Base-by-base conservation (phyloP, 1,140 invertebrate species). In the Ceratina japonica region DNA sequence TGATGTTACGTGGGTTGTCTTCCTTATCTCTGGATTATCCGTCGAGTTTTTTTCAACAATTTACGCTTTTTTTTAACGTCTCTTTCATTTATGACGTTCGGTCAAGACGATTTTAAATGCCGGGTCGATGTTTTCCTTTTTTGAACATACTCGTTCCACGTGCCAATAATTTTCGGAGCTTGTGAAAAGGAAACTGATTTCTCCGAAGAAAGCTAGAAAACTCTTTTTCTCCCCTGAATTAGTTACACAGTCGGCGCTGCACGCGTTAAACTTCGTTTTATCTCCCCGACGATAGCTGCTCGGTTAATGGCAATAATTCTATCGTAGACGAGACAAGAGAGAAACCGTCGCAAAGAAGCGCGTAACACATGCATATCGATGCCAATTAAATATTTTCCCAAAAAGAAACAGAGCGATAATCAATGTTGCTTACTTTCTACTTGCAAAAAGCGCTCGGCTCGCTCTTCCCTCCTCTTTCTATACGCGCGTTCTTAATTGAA, bases 11-110 rank as follows among this genome's bases (percentile, higher is more conserved):
- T 44, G 15, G 52, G 5, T 7, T 66, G 27, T 61, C 58, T 59
- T 62, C 71, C 61, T 79, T 74, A 76, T 81, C 74, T 72, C 27
- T 37, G 58, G 22, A 68, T 63, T 78, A 78, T 81, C 58, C 66
- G 5, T 24, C 18, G 56, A 64, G 5, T 64, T 64, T 64, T 18
- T 59, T 44, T 5, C 18, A 18, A 59, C 8, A 59, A 24, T 59
- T 59, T 59, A 59, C 22, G 2, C 4, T 4, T 66, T 24, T 51
- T 24, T 12, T 24, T 64, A 64, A 24, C 16, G 15, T 1, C 3
- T 51, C 8, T 22, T 22, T 59, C 37, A 44, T 44, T 44, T 44
- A 10, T 44, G 37, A 44, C 10, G 37, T 44, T 44, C 10, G 10
- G 10, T 10, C 37, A 10, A 7, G 37, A 44, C 37, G 10, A 44